Evolutionary conservation across 1,140 invertebrate species (phyloP).

Genomic region (Trialeurodes vaporariorum): DNA sequence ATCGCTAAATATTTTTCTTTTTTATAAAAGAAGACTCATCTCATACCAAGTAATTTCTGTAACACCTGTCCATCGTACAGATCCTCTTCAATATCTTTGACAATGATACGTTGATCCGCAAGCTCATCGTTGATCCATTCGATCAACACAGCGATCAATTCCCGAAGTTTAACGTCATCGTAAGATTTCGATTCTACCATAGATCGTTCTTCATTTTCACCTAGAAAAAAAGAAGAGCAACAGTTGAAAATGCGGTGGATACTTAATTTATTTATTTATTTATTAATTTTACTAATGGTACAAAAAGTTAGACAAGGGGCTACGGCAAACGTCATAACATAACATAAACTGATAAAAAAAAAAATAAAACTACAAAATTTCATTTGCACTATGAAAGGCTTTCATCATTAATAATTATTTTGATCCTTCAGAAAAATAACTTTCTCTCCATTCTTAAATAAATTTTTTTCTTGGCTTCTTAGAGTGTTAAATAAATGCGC

Average conservation of each 20-base stretch:
- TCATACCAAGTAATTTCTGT: constrained; percentile 80
- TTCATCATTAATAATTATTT: too few species aligned
- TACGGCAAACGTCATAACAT: too few species aligned
- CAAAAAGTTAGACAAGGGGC: too few species aligned
- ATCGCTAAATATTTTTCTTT: neutral
- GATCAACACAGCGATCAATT: constrained; percentile 78
- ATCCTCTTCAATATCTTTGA: constrained; percentile 94
- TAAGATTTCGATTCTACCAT: constrained; percentile 84
- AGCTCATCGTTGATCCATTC: constrained; percentile 98
- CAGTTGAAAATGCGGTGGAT: too few species aligned
- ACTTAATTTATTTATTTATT: too few species aligned
- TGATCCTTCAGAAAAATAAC: too few species aligned
- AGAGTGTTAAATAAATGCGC: too few species aligned
- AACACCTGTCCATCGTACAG: constrained; percentile 97
- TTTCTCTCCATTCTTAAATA: too few species aligned
- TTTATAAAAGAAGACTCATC: too few species aligned
- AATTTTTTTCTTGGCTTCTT: too few species aligned
- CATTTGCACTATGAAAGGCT: neutral
- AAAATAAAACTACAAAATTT: neutral
- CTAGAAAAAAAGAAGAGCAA: too few species aligned
- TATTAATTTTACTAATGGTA: too few species aligned
- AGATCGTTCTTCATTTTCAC: constrained; percentile 92
- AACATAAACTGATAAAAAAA: neutral
- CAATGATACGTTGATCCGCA: constrained; percentile 93
- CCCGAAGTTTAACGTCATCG: constrained; percentile 75